These are phyloP conservation scores for Edolisoma coerulescens DNA, from an alignment of 2,113 vertebrate species.

Conservation along the genomic window DNA sequence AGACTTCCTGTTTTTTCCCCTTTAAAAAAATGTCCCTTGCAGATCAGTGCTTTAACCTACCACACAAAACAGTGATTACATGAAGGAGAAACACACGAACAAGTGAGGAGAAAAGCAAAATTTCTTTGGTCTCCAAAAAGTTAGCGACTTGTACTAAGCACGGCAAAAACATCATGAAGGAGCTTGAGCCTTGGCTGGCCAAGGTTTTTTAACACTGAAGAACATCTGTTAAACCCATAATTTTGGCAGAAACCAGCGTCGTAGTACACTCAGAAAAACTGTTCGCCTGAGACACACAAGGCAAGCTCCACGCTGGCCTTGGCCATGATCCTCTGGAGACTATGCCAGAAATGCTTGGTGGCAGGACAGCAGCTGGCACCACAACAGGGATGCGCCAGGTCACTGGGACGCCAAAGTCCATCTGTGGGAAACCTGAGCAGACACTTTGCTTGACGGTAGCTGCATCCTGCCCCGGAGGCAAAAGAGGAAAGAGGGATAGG, in stretches of 20 bases:
- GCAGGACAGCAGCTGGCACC: not conserved
- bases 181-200: not conserved
- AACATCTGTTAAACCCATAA: not conserved
- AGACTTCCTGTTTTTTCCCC: not conserved
- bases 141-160: not conserved
- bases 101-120: not conserved
- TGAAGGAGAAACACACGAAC: not conserved
- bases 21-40: not conserved
- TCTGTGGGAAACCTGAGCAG: not conserved
- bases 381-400: not conserved
- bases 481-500: not conserved
- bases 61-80: not conserved
- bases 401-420: rapidly evolving
- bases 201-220: not conserved
- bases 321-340: not conserved
- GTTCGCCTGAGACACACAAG: not conserved
- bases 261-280: not conserved
- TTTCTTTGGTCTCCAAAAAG: not conserved
- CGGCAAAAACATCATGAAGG: not conserved
- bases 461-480: not conserved
- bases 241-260: not conserved
- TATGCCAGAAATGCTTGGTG: rapidly evolving
- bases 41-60: not conserved
- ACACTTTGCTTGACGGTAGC: not conserved
- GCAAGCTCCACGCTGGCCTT: not conserved